A percentile compares a stretch with the other conserved stretches of the same genome.
These are phyloP conservation scores for Phallusia fumigata DNA, from an alignment of 23 tunicate genomes.

Conservation along the genomic window DNA sequence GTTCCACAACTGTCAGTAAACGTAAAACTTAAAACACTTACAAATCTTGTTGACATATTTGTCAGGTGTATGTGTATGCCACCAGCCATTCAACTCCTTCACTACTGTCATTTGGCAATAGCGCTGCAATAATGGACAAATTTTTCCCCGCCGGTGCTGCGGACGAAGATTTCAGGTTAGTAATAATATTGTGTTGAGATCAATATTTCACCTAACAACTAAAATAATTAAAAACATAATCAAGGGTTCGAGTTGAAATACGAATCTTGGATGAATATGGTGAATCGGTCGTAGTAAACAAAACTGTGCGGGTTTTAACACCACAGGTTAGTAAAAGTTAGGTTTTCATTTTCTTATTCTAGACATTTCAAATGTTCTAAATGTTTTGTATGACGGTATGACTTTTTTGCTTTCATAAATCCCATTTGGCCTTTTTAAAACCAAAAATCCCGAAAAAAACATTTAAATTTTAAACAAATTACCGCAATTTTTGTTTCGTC, in stretches of 20 bases:
- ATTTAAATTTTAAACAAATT: no score
- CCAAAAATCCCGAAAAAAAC: no score
- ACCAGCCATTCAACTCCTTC: constrained; percentile 1
- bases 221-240: no score
- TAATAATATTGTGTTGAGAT: neutral
- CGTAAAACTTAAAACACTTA: no score
- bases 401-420: no score
- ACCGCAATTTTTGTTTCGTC: no score
- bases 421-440: no score
- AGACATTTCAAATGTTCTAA: no score
- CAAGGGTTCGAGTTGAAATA: constrained; percentile 60
- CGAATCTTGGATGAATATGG: constrained; percentile 67
- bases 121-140: constrained; percentile 26
- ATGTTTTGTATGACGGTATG: no score
- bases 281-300: constrained; percentile 30
- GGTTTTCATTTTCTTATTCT: neutral
- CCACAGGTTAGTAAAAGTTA: constrained; percentile 24
- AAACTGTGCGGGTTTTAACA: constrained; percentile 45
- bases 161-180: constrained; percentile 44
- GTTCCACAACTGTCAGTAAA: no score
- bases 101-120: constrained; percentile 52
- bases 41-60: neutral
- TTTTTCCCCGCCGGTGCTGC: constrained; percentile 65
- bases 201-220: no score
- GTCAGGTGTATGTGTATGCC: neutral